Evolutionary conservation across 1,140 invertebrate genomes (phyloP), one percentile per base, ranked within the genome.

Genomic region (Gryon sp.): DNA sequence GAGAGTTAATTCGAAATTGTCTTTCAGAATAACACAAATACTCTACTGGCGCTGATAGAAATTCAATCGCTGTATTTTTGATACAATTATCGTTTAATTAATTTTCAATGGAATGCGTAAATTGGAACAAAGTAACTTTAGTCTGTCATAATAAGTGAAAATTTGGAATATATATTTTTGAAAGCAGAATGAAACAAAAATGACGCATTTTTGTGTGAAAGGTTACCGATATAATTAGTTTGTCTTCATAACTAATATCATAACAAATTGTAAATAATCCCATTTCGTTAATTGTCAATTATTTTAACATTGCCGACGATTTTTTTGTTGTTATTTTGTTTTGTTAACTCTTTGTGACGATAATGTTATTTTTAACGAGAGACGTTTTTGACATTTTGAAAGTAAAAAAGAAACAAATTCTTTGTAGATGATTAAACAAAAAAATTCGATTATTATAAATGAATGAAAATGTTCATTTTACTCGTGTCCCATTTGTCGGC

Each of bases 71-170:
- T n/a, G 28, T 2, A 36, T 50, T 73, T 73, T 63, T 73, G 2
- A 66, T 74, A 15, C 4, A 52, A 66, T 74, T 66, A 62, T 19
- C 40, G 43, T 63, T 65, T 32, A 55, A 65, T 70, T 59, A 76
- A 65, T 70, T 70, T 65, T 53, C 66, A 20, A 22, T 57, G 6
- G 59, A 63, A 57, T 69, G 59, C 41, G 57, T 65, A 70, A 76
- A 76, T 70, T 70, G 55, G 30, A 38, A 26, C 50, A 60, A 48
- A 70, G 65, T 76, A 43, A 75, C 41, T 69, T 45, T 55, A 46
- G 48, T 52, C 6, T 30, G 34, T 11, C n/a, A 68, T 62, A 63
- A 76, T 76, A 68, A 68, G 46, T 26, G 72, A 15, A 68, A 62
- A 53, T 63, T 68, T 30, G 9, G 22, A 30, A 32, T 9, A 52